phyloP scores from a whole-genome alignment of 2,113 vertebrate species.

The Machaerirhynchus nigripectus region DNA sequence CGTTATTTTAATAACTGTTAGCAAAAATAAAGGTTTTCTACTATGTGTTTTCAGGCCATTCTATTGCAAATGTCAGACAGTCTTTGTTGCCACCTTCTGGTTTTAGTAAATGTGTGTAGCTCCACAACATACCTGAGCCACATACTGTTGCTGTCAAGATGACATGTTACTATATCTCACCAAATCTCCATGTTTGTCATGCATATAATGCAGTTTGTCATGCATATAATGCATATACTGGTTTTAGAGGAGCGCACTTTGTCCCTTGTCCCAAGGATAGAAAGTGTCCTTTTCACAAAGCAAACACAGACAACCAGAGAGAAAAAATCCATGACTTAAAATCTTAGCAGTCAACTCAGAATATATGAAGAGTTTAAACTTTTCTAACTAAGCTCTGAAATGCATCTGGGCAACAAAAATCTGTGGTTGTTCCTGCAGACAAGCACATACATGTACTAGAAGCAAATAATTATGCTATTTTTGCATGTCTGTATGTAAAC shows the following conservation, averaged over 20 bases:
- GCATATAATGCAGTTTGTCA: not conserved
- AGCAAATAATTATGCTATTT: not conserved
- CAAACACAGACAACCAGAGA: not conserved
- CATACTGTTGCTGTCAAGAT: not conserved
- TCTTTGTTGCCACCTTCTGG: conserved; percentile 59
- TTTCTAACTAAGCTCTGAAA: not conserved
- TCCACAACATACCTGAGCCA: not conserved
- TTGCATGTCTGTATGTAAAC: not conserved
- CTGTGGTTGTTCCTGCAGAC: not conserved
- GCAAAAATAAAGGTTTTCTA: not conserved
- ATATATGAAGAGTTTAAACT: not conserved
- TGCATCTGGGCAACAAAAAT: not conserved
- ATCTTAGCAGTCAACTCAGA: not conserved
- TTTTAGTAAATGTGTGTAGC: not conserved
- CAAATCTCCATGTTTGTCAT: not conserved
- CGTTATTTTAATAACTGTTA: not conserved
- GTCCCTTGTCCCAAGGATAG: not conserved
- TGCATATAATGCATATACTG: not conserved
- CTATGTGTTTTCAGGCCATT: not conserved
- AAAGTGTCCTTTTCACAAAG: not conserved
- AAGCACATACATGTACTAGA: not conserved
- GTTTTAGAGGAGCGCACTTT: too few species aligned
- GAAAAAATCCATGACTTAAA: not conserved
- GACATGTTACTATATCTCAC: not conserved
- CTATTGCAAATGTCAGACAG: not conserved